These are phyloP conservation scores for Ochropleura plecta DNA, from an alignment of 2,888 invertebrate genomes.

Conservation along the genomic window DNA sequence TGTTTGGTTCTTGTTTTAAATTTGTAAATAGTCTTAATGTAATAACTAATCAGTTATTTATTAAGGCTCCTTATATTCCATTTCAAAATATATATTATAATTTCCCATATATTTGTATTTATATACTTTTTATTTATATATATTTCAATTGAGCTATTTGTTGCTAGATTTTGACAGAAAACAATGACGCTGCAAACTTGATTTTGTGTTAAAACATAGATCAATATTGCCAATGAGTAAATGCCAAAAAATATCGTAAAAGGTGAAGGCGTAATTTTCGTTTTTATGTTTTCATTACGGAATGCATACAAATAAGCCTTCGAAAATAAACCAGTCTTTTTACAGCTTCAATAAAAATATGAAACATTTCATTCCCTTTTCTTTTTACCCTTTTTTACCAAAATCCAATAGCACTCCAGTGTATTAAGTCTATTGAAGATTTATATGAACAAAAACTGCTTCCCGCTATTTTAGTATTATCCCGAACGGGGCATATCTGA, in stretches of 20 bases:
- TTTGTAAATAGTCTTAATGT: neutral
- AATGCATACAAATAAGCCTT: slow-evolving; percentile 31
- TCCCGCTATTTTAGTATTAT: slow-evolving; percentile 79
- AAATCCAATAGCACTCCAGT: slow-evolving; percentile 81
- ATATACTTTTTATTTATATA: too few species aligned
- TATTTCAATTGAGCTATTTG: neutral
- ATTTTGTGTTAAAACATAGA: neutral
- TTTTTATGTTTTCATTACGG: slow-evolving; percentile 31
- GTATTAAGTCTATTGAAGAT: slow-evolving; percentile 88
- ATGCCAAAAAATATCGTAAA: slow-evolving; percentile 3
- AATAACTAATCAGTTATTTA: neutral
- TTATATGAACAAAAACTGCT: slow-evolving; percentile 85
- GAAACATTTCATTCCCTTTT: slow-evolving; percentile 55
- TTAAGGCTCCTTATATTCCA: neutral
- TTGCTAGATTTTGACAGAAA: neutral
- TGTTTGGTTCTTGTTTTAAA: neutral
- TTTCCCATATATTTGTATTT: too few species aligned
- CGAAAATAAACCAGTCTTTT: slow-evolving; percentile 27
- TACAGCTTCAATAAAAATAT: slow-evolving; percentile 58
- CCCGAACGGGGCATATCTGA: slow-evolving; percentile 80
- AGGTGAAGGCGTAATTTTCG: slow-evolving; percentile 1
- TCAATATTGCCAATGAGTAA: neutral
- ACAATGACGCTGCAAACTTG: neutral
- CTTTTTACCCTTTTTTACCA: slow-evolving; percentile 59
- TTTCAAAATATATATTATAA: neutral